Evolutionary conservation across 2,888 invertebrate genomes (phyloP), one percentile per base, ranked within the genome.

Genomic region (Meandrusa payeni): DNA sequence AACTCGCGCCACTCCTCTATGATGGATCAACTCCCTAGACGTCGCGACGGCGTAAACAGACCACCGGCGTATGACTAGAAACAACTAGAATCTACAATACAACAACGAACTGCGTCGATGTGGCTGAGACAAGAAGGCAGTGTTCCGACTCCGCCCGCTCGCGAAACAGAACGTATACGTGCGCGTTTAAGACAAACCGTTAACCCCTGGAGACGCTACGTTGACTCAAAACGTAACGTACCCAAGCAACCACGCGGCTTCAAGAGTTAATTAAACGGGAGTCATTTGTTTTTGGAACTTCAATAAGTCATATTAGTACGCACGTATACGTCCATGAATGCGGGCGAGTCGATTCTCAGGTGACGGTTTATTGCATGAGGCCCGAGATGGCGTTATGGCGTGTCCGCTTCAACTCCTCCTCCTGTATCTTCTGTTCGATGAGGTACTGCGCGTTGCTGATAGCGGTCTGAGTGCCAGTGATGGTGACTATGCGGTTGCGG

Each of bases 401-500:
- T 70, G 96, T 95, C 80, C 97, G 92, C 89, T 97, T 97, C 63
- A 94, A 90, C 90, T 98, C 97, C 90, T 97, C 97, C 89, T 97
- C 97, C 83, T 93, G 93, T 85, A 98, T 96, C 89, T 96, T 95
- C 90, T 97, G 97, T 90, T 97, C 96, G 89, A 98, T 97, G 89
- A 97, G 93, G 90, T 93, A 96, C 83, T 96, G 95, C 80, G 98
- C 98, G 83, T 94, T 94, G 80, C 91, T 91, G 88, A 98, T 97
- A 88, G 96, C 94, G 83, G 92, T 93, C 70, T 93, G 92, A 70
- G 93, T 92, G 85, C 98, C 98, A 69, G 95, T 94, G 88, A 98
- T 97, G 83, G 97, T 97, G 61, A 98, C 98, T 88, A 97, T 96
- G 76, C 98, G 94, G 91, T 98, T 97, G 82, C 97, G 94, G 60